A percentile compares a stretch with the other conserved stretches of the same genome.
Evolutionary conservation across 2,113 vertebrate genomes (phyloP).

Genomic region (Psittacara wagleri): DNA sequence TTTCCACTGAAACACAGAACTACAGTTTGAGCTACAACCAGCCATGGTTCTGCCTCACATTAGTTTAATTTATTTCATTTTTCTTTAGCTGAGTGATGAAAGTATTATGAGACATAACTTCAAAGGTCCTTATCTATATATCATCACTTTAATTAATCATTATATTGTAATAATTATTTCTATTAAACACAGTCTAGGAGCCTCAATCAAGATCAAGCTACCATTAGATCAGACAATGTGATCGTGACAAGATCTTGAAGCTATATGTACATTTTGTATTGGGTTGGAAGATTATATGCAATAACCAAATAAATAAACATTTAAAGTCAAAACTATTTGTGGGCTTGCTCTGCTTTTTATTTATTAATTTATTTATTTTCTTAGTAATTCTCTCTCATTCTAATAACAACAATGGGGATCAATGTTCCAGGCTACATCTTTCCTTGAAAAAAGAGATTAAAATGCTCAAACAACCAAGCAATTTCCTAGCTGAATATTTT

Average conservation of each 20-base stretch:
- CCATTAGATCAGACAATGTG: background rate
- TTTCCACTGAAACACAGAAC: too few species aligned
- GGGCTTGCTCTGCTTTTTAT: background rate
- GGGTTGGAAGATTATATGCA: background rate
- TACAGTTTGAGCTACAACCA: too few species aligned
- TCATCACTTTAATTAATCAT: slow-evolving; percentile 30
- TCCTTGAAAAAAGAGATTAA: slow-evolving; percentile 14
- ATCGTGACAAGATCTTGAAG: background rate
- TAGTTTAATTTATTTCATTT: background rate
- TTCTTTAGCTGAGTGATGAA: background rate
- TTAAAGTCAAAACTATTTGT: background rate
- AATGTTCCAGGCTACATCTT: background rate
- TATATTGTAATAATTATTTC: slow-evolving; percentile 20
- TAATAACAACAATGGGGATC: background rate
- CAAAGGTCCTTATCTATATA: background rate
- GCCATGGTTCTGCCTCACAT: too few species aligned
- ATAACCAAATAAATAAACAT: background rate
- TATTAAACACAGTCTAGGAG: background rate
- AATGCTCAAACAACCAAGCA: slow-evolving; percentile 9
- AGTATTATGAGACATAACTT: background rate
- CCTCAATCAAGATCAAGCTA: background rate
- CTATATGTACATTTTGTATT: background rate
- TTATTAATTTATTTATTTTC: background rate
- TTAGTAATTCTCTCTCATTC: background rate
- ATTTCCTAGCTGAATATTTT: slow-evolving; percentile 53